Percentiles rank a stretch among this genome's conserved stretches.
phyloP scores from a whole-genome alignment of 2,797 vertebrate genomes.

The Manis pentadactyla region DNA sequence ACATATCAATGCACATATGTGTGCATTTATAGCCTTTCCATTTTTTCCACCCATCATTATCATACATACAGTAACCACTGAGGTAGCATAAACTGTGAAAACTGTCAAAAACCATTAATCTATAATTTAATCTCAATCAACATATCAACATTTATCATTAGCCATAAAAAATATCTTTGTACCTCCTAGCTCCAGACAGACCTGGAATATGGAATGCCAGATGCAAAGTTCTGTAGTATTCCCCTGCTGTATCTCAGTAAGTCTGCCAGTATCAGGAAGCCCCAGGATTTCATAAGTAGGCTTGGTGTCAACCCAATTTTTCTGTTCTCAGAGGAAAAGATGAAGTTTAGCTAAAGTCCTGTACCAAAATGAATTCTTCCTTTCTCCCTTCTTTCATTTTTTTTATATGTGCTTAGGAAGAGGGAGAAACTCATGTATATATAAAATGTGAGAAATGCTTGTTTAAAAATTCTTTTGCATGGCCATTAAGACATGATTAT shows the following conservation, averaged over 20 bases:
- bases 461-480: background rate
- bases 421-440: background rate
- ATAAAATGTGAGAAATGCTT: constrained; percentile 18
- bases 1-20: background rate
- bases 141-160: background rate
- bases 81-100: background rate
- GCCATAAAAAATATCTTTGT: background rate
- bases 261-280: background rate
- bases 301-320: constrained; percentile 10
- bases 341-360: constrained; percentile 53
- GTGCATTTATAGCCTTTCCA: background rate
- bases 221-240: background rate
- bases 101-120: constrained; percentile 30
- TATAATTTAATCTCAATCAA: background rate
- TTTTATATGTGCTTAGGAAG: background rate
- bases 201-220: background rate
- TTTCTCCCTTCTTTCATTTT: background rate
- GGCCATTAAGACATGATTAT: constrained; percentile 1
- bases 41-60: background rate
- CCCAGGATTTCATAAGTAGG: background rate
- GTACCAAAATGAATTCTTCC: constrained; percentile 30
- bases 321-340: constrained; percentile 50
- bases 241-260: background rate
- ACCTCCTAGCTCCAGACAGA: background rate
- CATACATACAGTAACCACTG: background rate